Conservation (phyloP, 2,888 invertebrate genomes). For the Opisthograptis luteolata region DNA sequence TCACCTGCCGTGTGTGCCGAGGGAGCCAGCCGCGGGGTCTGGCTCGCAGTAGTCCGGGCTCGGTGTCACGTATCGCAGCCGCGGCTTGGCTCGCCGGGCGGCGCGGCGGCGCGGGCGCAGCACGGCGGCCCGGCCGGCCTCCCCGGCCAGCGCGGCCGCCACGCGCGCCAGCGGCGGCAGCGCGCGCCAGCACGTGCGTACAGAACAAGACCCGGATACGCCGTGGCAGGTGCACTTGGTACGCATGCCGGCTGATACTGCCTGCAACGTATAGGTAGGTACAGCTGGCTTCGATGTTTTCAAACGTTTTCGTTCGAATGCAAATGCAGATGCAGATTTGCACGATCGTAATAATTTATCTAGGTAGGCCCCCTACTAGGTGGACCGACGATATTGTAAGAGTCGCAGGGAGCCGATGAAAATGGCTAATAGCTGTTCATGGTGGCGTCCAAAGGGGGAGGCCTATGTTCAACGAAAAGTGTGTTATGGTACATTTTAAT, state of each 20-base stretch:
- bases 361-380: too few relatives aligned
- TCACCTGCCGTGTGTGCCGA: slow-evolving; percentile 91
- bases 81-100: slow-evolving; percentile 76
- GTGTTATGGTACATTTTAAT: too few relatives aligned
- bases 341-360: too few relatives aligned
- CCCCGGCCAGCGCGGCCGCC: slow-evolving; percentile 78
- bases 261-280: slow-evolving; percentile 63
- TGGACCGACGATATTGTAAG: too few relatives aligned
- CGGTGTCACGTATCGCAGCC: slow-evolving; percentile 90
- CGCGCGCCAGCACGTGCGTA: slow-evolving; percentile 92
- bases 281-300: too few relatives aligned
- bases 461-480: too few relatives aligned
- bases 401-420: too few relatives aligned
- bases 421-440: too few relatives aligned
- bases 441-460: too few relatives aligned
- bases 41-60: slow-evolving; percentile 93
- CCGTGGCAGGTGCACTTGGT: slow-evolving; percentile 93
- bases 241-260: slow-evolving; percentile 82
- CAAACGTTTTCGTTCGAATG: too few relatives aligned
- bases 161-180: slow-evolving; percentile 87
- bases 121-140: slow-evolving; percentile 71
- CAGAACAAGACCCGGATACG: slow-evolving; percentile 92
- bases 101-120: slow-evolving; percentile 62
- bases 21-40: slow-evolving; percentile 89
- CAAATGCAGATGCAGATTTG: too few relatives aligned